Percentiles rank a stretch among this genome's conserved stretches.
These are phyloP conservation scores for Cephonodes hylas DNA, from an alignment of 2,888 invertebrate species.

Conservation along the genomic window DNA sequence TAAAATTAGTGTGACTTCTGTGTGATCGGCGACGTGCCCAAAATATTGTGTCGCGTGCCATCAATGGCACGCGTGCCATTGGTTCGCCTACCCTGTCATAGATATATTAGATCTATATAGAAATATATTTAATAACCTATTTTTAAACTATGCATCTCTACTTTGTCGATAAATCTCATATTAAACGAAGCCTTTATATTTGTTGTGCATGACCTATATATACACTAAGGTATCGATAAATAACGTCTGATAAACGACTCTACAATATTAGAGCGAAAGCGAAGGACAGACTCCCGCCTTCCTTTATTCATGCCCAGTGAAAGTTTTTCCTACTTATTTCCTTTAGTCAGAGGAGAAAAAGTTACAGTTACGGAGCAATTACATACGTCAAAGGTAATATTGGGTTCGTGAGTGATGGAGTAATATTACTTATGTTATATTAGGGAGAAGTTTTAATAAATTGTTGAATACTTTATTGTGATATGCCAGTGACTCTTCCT, in stretches of 20 bases:
- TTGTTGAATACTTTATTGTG: too few relatives aligned
- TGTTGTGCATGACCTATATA: not conserved
- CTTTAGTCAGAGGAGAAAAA: constrained; percentile 41
- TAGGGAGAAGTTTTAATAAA: too few relatives aligned
- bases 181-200: not conserved
- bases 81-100: too few relatives aligned
- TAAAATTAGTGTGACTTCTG: too few relatives aligned
- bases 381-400: constrained; percentile 33
- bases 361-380: constrained; percentile 39
- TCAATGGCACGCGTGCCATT: too few relatives aligned
- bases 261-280: constrained; percentile 27
- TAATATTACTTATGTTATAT: not conserved
- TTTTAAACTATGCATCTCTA: too few relatives aligned
- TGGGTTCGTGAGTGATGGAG: constrained; percentile 16
- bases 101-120: too few relatives aligned
- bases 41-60: too few relatives aligned
- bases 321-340: constrained; percentile 48
- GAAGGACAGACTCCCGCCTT: constrained; percentile 28
- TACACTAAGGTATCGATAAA: constrained; percentile 18
- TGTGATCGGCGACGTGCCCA: too few relatives aligned
- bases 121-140: too few relatives aligned
- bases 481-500: too few relatives aligned
- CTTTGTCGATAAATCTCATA: not conserved
- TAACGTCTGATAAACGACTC: constrained; percentile 33
- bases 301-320: constrained; percentile 45